Evolutionary conservation across 2,797 vertebrate genomes (phyloP).

Genomic region (Sebastes diaconus): DNA sequence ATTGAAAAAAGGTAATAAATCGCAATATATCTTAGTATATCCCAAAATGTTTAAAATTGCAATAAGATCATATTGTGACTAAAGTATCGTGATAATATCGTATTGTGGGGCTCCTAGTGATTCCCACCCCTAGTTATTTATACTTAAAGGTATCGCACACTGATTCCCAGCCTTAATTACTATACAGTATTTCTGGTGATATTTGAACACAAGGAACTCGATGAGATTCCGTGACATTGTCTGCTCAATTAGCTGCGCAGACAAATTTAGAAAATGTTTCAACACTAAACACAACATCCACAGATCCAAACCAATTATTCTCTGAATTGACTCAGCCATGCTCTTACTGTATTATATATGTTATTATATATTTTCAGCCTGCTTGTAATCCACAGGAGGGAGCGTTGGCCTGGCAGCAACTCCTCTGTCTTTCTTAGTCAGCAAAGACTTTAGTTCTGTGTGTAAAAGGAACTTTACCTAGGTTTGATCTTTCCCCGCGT

Average conservation of each 20-base stretch:
- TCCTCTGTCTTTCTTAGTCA: constrained; percentile 21
- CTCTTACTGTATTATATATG: not conserved
- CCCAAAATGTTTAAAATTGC: too few species aligned
- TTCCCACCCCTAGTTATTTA: not conserved
- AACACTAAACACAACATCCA: not conserved
- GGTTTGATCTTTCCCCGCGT: constrained; percentile 27
- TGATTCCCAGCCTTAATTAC: not conserved
- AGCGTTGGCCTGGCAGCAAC: not conserved
- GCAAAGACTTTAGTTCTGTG: constrained; percentile 16
- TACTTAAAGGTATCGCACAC: not conserved
- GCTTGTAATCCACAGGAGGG: constrained; percentile 12
- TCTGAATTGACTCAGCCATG: not conserved
- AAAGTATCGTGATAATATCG: too few species aligned
- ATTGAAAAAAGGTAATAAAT: too few species aligned
- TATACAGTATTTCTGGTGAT: not conserved
- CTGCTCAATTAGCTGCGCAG: not conserved
- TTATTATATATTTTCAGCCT: not conserved
- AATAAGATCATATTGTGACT: too few species aligned
- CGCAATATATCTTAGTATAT: too few species aligned
- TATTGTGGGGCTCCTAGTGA: too few species aligned
- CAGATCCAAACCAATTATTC: not conserved
- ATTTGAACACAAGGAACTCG: not conserved
- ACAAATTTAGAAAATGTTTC: not conserved
- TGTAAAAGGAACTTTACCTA: constrained; percentile 18
- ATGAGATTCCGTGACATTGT: not conserved